These are phyloP conservation scores for Euborellia annulipes DNA, from an alignment of 1,140 invertebrate species.

Conservation along the genomic window DNA sequence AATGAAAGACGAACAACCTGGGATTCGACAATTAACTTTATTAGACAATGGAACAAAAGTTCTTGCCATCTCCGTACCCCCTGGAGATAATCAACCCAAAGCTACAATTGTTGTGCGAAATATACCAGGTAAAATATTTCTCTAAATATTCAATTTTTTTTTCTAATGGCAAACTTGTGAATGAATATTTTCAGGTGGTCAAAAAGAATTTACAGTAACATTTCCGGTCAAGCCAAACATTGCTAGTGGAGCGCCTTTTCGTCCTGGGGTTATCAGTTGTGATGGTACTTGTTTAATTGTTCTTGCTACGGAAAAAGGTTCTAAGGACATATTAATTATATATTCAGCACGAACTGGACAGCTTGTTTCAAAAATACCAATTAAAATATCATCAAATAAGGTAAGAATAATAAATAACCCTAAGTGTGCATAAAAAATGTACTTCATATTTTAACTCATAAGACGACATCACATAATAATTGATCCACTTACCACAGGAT, in stretches of 20 bases:
- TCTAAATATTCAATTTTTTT: background rate
- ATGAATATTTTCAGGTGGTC: constrained; percentile 2
- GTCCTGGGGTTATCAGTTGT: constrained; percentile 58
- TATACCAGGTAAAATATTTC: constrained; percentile 42
- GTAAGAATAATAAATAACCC: too few relatives aligned
- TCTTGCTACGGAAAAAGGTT: constrained; percentile 59
- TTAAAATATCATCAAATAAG: constrained; percentile 46
- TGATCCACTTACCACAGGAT: too few relatives aligned
- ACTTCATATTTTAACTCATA: too few relatives aligned
- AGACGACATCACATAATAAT: too few relatives aligned
- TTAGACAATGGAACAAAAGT: constrained; percentile 70
- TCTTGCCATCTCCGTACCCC: constrained; percentile 60
- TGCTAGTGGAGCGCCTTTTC: constrained; percentile 45
- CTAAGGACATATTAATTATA: constrained; percentile 64
- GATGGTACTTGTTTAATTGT: constrained; percentile 64
- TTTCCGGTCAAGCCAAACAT: too few relatives aligned
- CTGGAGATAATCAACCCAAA: constrained; percentile 39
- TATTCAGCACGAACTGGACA: constrained; percentile 71
- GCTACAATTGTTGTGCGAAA: constrained; percentile 47
- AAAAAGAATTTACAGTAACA: constrained; percentile 11
- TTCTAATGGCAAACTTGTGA: too few relatives aligned
- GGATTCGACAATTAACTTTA: constrained; percentile 71
- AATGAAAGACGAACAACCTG: constrained; percentile 68
- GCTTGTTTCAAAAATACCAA: constrained; percentile 56
- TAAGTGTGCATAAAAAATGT: too few relatives aligned